Conservation (phyloP, 2,113 vertebrate species). For the Megalops atlanticus region DNA sequence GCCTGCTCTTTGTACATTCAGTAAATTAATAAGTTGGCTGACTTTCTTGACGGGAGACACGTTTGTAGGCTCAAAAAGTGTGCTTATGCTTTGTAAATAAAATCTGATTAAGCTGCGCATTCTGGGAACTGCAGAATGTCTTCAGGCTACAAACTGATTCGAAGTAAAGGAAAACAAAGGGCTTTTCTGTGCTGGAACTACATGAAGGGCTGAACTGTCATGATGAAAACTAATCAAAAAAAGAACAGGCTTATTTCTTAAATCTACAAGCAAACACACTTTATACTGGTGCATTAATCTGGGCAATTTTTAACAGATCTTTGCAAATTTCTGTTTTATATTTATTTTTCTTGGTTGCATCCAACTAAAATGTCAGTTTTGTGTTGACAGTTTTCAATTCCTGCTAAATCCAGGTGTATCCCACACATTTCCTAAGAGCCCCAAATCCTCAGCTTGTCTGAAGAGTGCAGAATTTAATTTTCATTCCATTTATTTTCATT, state of each 20-base stretch:
- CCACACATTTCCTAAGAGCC: neutral
- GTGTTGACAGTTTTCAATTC: neutral
- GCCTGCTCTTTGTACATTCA: conserved; percentile 66
- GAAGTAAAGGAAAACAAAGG: conserved; percentile 52
- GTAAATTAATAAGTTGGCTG: conserved; percentile 75
- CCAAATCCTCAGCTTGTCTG: neutral
- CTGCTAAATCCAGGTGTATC: neutral
- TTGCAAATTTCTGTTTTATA: neutral
- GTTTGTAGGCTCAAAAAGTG: conserved; percentile 62
- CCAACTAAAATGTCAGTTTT: neutral
- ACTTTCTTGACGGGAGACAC: conserved; percentile 56
- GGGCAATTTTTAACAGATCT: neutral
- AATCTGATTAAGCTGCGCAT: conserved; percentile 63
- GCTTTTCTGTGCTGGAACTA: conserved; percentile 51
- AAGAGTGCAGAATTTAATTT: neutral
- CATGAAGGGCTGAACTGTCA: conserved; percentile 33
- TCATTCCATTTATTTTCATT: neutral
- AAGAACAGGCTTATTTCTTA: neutral
- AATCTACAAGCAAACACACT: neutral
- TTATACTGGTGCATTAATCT: neutral
- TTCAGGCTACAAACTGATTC: conserved; percentile 60
- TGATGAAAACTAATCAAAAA: neutral
- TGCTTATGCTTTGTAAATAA: conserved; percentile 84
- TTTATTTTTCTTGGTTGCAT: neutral
- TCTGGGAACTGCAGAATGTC: conserved; percentile 65